These are phyloP conservation scores for Acanthis flammea DNA, from an alignment of 2,797 vertebrate genomes.

Conservation along the genomic window DNA sequence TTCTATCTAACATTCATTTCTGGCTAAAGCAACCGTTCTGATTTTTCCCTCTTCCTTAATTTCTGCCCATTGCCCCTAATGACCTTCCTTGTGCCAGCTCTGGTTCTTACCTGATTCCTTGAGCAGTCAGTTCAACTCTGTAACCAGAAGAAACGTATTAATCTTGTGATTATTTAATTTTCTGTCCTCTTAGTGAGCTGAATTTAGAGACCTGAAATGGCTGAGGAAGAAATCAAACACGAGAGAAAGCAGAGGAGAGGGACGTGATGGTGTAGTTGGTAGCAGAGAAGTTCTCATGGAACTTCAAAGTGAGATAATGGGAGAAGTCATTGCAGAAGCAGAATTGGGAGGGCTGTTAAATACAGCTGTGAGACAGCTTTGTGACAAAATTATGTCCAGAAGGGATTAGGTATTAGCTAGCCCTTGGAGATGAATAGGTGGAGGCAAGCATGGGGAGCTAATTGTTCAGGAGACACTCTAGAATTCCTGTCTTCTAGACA, in stretches of 20 bases:
- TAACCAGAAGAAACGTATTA: background rate
- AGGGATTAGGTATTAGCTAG: background rate
- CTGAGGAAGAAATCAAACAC: background rate
- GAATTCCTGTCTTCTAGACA: background rate
- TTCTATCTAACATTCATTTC: background rate
- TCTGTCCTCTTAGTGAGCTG: background rate
- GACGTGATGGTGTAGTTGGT: background rate
- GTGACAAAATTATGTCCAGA: background rate
- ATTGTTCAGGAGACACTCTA: background rate
- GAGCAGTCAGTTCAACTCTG: background rate
- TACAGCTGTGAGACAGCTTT: background rate
- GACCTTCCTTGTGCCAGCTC: background rate
- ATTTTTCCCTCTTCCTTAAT: background rate
- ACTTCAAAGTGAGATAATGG: background rate
- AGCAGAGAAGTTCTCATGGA: background rate
- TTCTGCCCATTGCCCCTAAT: background rate
- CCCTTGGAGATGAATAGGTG: background rate
- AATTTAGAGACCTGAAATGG: background rate
- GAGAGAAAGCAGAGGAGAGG: background rate
- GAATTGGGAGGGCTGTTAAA: background rate
- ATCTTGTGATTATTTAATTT: background rate
- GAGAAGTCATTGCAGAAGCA: background rate
- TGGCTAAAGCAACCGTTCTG: background rate
- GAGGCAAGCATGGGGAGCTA: background rate
- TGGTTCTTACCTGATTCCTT: background rate